Percentiles rank a stretch among this genome's conserved stretches.
Evolutionary conservation across 2,888 invertebrate genomes (phyloP).

Genomic region (Drosophila kambysellisi): DNA sequence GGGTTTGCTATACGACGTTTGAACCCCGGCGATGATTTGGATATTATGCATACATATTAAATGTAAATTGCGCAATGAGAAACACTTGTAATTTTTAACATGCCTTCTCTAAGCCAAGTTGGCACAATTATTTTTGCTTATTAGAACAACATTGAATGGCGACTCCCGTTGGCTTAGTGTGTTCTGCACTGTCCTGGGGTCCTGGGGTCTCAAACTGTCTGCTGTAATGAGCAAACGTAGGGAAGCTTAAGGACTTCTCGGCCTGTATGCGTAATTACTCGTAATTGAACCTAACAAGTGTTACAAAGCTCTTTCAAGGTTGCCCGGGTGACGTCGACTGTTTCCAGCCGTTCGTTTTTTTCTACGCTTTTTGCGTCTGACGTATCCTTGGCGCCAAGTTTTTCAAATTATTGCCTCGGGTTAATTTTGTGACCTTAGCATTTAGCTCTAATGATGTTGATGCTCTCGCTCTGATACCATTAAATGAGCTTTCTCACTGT

Average conservation of each 20-base stretch:
- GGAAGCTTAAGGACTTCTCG: conserved; percentile 39
- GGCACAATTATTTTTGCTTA: conserved; percentile 4
- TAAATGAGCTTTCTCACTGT: conserved; percentile 18
- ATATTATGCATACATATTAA: neutral
- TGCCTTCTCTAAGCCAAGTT: neutral
- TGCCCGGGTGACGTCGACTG: conserved; percentile 11
- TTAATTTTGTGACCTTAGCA: conserved; percentile 51
- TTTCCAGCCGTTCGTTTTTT: conserved; percentile 19
- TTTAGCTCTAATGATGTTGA: conserved; percentile 51
- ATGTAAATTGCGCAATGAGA: neutral
- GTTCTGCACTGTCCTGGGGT: conserved; percentile 1
- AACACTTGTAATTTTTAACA: neutral
- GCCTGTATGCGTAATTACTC: conserved; percentile 38
- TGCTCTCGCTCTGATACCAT: conserved; percentile 9
- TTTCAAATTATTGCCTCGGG: conserved; percentile 60
- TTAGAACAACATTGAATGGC: conserved; percentile 32
- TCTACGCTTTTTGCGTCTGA: conserved; percentile 14
- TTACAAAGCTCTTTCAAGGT: conserved; percentile 34
- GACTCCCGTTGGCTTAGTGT: conserved; percentile 7
- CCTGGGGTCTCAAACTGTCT: conserved; percentile 10
- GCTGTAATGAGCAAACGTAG: conserved; percentile 47
- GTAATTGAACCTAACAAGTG: conserved; percentile 60
- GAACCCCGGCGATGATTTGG: neutral
- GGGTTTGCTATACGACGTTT: neutral
- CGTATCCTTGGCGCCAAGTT: conserved; percentile 53